A percentile compares a stretch with the other conserved stretches of the same genome.
Evolutionary conservation across 2,888 invertebrate species (phyloP).

Genomic region (Agapetus fuscipes): DNA sequence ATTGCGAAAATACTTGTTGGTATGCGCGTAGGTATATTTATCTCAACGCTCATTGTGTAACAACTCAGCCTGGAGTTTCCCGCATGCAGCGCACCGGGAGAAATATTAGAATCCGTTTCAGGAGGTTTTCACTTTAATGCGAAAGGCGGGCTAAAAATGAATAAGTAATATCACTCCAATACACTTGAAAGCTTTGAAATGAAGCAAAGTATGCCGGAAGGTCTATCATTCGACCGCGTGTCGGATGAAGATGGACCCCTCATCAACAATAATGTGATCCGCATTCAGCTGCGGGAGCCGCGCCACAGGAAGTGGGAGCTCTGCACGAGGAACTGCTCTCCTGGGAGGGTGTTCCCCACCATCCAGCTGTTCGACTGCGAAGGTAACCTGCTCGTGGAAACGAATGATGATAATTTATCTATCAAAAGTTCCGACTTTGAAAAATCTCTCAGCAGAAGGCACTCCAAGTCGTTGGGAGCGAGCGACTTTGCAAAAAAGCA

Average conservation of each 20-base stretch:
- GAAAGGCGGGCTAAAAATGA: too few relatives aligned
- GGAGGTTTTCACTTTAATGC: too few relatives aligned
- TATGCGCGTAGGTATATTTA: background rate
- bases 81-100: too few relatives aligned
- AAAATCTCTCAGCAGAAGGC: conserved; percentile 31
- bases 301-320: conserved; percentile 54
- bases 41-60: conserved; percentile 4
- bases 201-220: conserved; percentile 18
- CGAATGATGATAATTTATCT: conserved; percentile 46
- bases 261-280: conserved; percentile 47
- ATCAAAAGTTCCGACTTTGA: conserved; percentile 37
- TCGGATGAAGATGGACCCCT: conserved; percentile 37
- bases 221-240: background rate
- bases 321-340: conserved; percentile 52
- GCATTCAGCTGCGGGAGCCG: conserved; percentile 52
- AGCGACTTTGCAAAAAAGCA: conserved; percentile 17
- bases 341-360: conserved; percentile 47
- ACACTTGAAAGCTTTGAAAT: too few relatives aligned
- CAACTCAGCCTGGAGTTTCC: background rate
- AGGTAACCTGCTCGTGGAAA: conserved; percentile 50
- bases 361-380: conserved; percentile 55
- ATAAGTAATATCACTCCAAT: too few relatives aligned
- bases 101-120: too few relatives aligned
- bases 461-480: conserved; percentile 23
- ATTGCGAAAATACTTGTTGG: conserved; percentile 10